Conservation (phyloP, 2,888 invertebrate genomes). For the Andrena dorsata region DNA sequence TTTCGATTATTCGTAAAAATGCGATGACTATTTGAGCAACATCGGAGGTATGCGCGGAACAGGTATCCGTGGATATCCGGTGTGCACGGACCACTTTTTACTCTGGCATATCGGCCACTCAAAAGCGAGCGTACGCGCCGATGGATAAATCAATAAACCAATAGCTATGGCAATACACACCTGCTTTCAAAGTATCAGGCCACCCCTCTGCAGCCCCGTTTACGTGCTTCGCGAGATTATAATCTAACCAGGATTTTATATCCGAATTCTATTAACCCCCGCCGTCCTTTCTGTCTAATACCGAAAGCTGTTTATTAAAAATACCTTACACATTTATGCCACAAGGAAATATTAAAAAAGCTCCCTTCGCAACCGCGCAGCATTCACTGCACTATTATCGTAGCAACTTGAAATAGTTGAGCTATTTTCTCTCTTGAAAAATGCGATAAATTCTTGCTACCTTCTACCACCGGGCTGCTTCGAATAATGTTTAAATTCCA, state of each 20-base stretch:
- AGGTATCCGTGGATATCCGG: conserved; percentile 37
- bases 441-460: too few relatives aligned
- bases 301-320: too few relatives aligned
- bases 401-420: too few relatives aligned
- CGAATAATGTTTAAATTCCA: too few relatives aligned
- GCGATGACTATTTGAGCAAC: conserved; percentile 61
- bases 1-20: conserved; percentile 50
- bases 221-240: conserved; percentile 31
- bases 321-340: too few relatives aligned
- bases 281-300: background rate
- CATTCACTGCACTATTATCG: too few relatives aligned
- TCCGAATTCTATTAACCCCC: background rate
- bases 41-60: conserved; percentile 54
- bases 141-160: conserved; percentile 73
- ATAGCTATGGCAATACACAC: conserved; percentile 65
- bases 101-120: conserved; percentile 69
- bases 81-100: conserved; percentile 66
- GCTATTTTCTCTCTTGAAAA: too few relatives aligned
- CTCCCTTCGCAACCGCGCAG: too few relatives aligned
- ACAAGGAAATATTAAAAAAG: too few relatives aligned
- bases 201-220: conserved; percentile 36
- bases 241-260: conserved; percentile 12
- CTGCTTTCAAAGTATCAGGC: conserved; percentile 66
- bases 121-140: conserved; percentile 60
- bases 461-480: too few relatives aligned